phyloP scores from a whole-genome alignment of 1,140 invertebrate genomes.

The Temnothorax curvispinosus region DNA sequence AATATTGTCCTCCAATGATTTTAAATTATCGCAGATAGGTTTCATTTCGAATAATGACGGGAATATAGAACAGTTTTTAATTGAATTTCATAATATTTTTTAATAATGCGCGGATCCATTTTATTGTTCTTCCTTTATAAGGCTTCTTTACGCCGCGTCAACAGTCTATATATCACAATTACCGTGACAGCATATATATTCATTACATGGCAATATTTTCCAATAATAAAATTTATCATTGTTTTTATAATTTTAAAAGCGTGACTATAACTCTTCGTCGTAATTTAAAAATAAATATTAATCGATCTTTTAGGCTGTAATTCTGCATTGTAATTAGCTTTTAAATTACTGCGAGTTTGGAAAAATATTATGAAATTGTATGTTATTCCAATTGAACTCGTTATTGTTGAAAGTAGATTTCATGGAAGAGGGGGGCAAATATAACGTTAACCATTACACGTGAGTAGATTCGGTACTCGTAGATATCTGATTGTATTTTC shows the following conservation, averaged over 20 bases:
- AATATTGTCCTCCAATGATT: not conserved
- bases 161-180: not conserved
- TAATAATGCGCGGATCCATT: not conserved
- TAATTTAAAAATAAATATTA: not conserved
- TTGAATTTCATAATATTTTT: not conserved
- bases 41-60: not conserved
- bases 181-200: conserved; percentile 2
- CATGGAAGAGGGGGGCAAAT: not conserved
- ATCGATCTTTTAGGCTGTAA: not conserved
- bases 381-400: not conserved
- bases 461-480: not conserved
- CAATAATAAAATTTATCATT: conserved; percentile 26
- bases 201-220: conserved; percentile 4
- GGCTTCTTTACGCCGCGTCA: not conserved
- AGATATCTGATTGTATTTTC: conserved; percentile 41
- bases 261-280: not conserved
- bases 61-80: not conserved
- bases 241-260: not conserved
- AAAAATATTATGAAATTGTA: not conserved
- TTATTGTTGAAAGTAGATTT: not conserved
- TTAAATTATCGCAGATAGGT: not conserved
- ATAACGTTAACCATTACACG: not conserved
- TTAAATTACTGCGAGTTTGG: not conserved
- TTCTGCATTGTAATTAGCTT: not conserved
- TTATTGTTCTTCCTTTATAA: not conserved